Conservation (phyloP, 2,888 invertebrate genomes). For the Rhingia rostrata region DNA sequence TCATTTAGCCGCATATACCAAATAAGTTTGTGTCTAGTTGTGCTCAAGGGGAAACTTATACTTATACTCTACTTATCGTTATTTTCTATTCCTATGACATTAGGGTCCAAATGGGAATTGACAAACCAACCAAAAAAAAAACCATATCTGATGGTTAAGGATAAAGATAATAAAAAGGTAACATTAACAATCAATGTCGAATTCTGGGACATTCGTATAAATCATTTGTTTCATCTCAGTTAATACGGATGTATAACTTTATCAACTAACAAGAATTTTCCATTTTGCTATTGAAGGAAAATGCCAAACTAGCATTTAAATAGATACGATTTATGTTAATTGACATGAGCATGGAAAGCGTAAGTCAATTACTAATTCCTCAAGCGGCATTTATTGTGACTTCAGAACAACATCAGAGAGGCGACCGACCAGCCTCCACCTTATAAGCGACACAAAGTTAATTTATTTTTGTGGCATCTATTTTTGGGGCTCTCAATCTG, state of each 20-base stretch:
- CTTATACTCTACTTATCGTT: constrained; percentile 17
- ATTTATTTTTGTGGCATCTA: constrained; percentile 70
- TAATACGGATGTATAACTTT: not conserved
- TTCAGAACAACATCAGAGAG: constrained; percentile 44
- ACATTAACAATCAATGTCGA: constrained; percentile 56
- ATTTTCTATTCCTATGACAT: constrained; percentile 39
- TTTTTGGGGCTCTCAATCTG: constrained; percentile 63
- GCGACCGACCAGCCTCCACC: constrained; percentile 56
- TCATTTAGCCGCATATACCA: constrained; percentile 35
- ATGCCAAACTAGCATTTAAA: constrained; percentile 28
- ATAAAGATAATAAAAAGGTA: constrained; percentile 59
- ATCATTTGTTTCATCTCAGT: constrained; percentile 37
- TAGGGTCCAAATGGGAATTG: constrained; percentile 31
- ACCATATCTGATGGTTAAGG: constrained; percentile 36
- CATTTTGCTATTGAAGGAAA: constrained; percentile 15
- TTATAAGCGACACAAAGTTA: constrained; percentile 59
- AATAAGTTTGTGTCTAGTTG: constrained; percentile 40
- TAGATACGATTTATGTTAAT: constrained; percentile 70
- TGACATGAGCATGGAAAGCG: constrained; percentile 52
- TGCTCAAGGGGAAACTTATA: constrained; percentile 37
- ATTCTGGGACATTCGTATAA: constrained; percentile 28
- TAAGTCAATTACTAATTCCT: constrained; percentile 70
- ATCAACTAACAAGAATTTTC: constrained; percentile 33
- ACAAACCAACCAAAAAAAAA: constrained; percentile 10
- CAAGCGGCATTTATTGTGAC: constrained; percentile 52